phyloP scores from a whole-genome alignment of 1,140 invertebrate genomes.

The Caenorhabditis remanei region DNA sequence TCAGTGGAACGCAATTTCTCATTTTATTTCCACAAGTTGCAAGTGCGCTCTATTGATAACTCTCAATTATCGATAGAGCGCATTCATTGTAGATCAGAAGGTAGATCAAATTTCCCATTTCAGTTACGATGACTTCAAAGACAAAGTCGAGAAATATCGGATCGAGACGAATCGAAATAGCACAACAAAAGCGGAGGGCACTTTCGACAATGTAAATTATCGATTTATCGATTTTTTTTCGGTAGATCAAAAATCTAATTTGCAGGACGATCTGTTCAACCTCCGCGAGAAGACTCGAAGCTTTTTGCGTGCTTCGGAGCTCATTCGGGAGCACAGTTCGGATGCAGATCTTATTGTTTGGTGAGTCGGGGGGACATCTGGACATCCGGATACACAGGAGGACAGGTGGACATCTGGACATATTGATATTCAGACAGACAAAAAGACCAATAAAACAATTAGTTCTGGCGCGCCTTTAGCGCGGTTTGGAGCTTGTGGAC shows the following conservation, averaged over 20 bases:
- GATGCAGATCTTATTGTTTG: constrained; percentile 36
- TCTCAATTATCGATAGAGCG: no score
- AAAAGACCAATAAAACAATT: no score
- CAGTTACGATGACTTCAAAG: constrained; percentile 13
- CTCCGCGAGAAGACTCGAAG: constrained; percentile 20
- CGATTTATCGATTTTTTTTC: no score
- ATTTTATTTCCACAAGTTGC: no score
- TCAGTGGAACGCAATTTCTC: no score
- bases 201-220: background rate
- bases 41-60: no score
- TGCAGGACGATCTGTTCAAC: constrained; percentile 25
- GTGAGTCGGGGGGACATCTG: background rate
- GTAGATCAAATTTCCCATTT: background rate
- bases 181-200: background rate
- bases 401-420: no score
- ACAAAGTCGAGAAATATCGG: background rate
- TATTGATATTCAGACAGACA: no score
- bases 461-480: no score
- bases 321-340: constrained; percentile 32
- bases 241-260: background rate
- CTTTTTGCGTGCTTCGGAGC: constrained; percentile 22
- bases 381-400: no score
- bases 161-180: background rate
- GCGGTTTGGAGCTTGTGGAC: no score
- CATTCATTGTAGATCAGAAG: background rate